A percentile compares a stretch with the other conserved stretches of the same genome.
phyloP scores from a whole-genome alignment of 2,113 vertebrate species.

The Dipodomys spectabilis region DNA sequence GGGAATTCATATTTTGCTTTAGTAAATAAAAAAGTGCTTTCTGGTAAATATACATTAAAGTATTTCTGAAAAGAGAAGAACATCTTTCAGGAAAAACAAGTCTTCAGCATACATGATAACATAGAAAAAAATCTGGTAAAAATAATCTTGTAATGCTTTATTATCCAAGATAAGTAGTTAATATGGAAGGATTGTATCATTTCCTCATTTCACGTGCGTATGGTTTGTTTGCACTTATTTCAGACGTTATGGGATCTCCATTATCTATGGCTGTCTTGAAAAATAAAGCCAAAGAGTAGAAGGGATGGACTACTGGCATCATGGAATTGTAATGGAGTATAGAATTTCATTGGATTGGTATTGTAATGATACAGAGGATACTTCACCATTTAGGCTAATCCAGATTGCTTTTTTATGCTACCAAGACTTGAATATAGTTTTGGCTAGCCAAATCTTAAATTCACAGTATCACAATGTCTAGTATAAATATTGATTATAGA shows the following conservation, averaged over 20 bases:
- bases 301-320: not conserved
- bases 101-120: not conserved
- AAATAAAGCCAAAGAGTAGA: not conserved
- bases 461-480: not conserved
- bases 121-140: not conserved
- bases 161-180: not conserved
- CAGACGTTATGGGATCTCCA: not conserved
- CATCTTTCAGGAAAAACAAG: slow-evolving; percentile 13
- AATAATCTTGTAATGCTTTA: not conserved
- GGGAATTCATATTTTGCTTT: not conserved
- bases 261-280: not conserved
- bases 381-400: not conserved
- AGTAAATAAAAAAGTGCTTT: not conserved
- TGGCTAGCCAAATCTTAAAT: not conserved
- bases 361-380: not conserved
- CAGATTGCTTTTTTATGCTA: not conserved
- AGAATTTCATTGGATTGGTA: too few relatives aligned
- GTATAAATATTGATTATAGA: not conserved
- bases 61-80: not conserved
- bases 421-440: not conserved
- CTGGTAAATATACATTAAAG: slow-evolving; percentile 6
- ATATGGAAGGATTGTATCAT: not conserved
- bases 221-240: not conserved
- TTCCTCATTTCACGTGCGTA: not conserved
- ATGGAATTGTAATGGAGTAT: too few relatives aligned